These are phyloP conservation scores for Neoscelio sp. DNA, from an alignment of 2,888 invertebrate genomes.

Conservation along the genomic window DNA sequence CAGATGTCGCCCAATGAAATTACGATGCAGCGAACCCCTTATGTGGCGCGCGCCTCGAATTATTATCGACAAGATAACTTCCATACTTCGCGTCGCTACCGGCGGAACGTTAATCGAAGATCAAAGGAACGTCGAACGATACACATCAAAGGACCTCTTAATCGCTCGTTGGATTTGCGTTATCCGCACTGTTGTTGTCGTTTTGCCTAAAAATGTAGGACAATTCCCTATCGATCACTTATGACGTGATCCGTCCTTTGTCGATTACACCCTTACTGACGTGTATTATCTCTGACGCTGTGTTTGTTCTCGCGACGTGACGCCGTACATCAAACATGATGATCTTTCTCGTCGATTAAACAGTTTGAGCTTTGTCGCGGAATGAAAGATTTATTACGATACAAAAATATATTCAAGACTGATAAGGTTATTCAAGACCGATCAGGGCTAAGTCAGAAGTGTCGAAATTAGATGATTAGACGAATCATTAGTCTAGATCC, in stretches of 20 bases:
- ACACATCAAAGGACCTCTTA: constrained; percentile 65
- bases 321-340: not conserved
- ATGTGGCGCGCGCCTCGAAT: constrained; percentile 69
- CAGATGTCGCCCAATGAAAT: constrained; percentile 72
- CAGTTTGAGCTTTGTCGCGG: too few relatives aligned
- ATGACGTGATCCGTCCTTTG: constrained; percentile 27
- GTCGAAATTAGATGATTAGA: too few relatives aligned
- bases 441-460: too few relatives aligned
- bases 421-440: too few relatives aligned
- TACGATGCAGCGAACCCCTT: constrained; percentile 71
- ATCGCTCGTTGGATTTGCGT: constrained; percentile 53
- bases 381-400: too few relatives aligned
- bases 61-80: constrained; percentile 73
- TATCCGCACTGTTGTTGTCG: constrained; percentile 15
- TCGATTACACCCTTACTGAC: constrained; percentile 10
- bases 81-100: constrained; percentile 59
- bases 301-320: not conserved
- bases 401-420: too few relatives aligned
- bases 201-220: constrained; percentile 23
- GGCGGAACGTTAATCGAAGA: constrained; percentile 61
- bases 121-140: constrained; percentile 58
- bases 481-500: too few relatives aligned
- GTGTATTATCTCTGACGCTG: too few relatives aligned
- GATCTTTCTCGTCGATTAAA: too few relatives aligned
- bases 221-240: constrained; percentile 14